Evolutionary conservation across 2,888 invertebrate species (phyloP).

Genomic region (Tromatobia lineatoria): DNA sequence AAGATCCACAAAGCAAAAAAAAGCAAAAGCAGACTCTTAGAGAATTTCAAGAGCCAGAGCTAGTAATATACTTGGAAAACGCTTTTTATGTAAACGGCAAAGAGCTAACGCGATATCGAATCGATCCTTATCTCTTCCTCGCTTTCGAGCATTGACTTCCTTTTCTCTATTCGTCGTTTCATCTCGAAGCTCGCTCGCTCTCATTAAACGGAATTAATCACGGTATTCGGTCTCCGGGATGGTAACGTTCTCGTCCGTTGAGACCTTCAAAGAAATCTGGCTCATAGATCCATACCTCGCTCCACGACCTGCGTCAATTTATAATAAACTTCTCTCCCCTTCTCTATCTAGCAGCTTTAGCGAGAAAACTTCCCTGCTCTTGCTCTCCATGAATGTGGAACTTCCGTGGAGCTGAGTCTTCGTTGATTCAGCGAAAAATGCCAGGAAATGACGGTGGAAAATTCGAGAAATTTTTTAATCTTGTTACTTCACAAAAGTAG

Average conservation of each 20-base stretch:
- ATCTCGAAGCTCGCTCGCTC: constrained; percentile 37
- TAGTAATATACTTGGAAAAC: constrained; percentile 6
- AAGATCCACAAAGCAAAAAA: background rate
- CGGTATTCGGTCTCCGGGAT: constrained; percentile 48
- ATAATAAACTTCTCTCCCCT: constrained; percentile 57
- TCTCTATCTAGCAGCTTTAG: constrained; percentile 23
- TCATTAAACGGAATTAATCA: constrained; percentile 65
- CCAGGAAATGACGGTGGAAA: constrained; percentile 30
- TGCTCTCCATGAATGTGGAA: constrained; percentile 36
- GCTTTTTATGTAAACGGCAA: constrained; percentile 9
- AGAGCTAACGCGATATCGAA: constrained; percentile 28
- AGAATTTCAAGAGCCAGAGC: constrained; percentile 70
- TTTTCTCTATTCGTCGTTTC: background rate
- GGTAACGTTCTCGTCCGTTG: constrained; percentile 22
- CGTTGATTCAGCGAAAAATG: constrained; percentile 50
- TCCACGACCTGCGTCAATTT: constrained; percentile 46
- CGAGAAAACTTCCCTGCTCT: constrained; percentile 34
- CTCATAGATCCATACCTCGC: constrained; percentile 33
- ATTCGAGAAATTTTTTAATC: constrained; percentile 38
- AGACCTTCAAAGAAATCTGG: constrained; percentile 53
- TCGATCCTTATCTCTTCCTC: constrained; percentile 31
- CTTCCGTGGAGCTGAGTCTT: constrained; percentile 31
- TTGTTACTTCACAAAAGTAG: constrained; percentile 4
- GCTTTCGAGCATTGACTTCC: constrained; percentile 23
- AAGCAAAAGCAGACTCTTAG: constrained; percentile 61